Evolutionary conservation across 2,797 vertebrate genomes (phyloP), one percentile per base, ranked within the genome.

Genomic region (Alfaro cultratus): DNA sequence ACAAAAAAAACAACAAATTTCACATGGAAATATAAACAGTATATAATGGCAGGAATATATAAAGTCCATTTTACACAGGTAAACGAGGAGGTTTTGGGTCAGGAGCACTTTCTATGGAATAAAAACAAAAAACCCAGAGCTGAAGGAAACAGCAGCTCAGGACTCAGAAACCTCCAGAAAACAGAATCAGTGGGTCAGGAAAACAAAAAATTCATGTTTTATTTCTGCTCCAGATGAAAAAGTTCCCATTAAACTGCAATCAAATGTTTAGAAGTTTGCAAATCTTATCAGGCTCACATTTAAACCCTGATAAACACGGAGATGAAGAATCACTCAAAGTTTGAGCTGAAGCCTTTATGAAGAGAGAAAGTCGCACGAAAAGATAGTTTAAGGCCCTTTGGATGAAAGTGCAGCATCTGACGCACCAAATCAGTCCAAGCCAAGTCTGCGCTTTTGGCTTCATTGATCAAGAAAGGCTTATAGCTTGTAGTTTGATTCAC

Each of bases 401-500:
- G 83, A 88, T 86, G 26, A 86, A 88, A 81, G 76, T 46, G 67
- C 47, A 80, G 68, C 12, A 36, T n/a, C 53, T 72, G 82, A 87
- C 73, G 79, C 9, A 74, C 60, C 21, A 73, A 85, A 78, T 72
- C 26, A 75, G 26, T 53, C 75, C 46, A 49, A 84, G 74, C 46
- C 9, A 83, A 89, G 70, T 55, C 60, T 83, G 72, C 73, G 67
- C 78, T 73, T 86, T 79, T 72, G 81, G 73, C 80, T 77, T 79
- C 76, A 80, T 76, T 88, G 83, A 92, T 91, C 83, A 85, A 76
- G 62, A 84, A 76, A 74, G 78, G 74, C 80, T 73, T 76, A 74
- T 82, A 81, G 72, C 79, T 80, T 78, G 78, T 80, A 77, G 80
- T 88, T 73, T 83, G 87, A 88, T 88, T 86, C 91, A 87, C 91